Evolutionary conservation across 2,888 invertebrate genomes (phyloP).

Genomic region (Cheilosia soror): DNA sequence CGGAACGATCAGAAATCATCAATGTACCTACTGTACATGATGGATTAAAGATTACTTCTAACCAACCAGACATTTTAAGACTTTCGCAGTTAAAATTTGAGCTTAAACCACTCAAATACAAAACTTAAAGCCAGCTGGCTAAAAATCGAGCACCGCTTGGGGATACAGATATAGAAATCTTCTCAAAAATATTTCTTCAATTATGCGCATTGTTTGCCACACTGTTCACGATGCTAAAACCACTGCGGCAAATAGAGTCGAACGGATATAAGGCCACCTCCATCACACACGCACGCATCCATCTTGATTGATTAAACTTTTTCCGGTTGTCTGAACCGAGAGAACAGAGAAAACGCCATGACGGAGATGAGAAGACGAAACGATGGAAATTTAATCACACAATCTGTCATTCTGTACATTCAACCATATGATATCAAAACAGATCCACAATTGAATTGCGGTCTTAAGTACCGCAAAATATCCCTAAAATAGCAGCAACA

Average conservation of each 20-base stretch:
- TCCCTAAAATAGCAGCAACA: slow-evolving; percentile 1
- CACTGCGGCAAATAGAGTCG: slow-evolving; percentile 1
- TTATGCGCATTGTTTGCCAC: slow-evolving; percentile 1
- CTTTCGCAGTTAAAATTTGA: too few relatives aligned
- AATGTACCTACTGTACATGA: too few relatives aligned
- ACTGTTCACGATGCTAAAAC: slow-evolving; percentile 17
- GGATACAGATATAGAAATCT: neutral
- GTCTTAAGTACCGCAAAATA: slow-evolving; percentile 39
- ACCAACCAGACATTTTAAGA: too few relatives aligned
- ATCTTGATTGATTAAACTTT: slow-evolving; percentile 70
- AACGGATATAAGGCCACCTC: slow-evolving; percentile 10
- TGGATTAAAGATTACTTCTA: too few relatives aligned
- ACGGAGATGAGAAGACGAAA: slow-evolving; percentile 19
- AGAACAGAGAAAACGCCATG: slow-evolving; percentile 37
- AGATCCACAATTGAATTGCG: slow-evolving; percentile 64
- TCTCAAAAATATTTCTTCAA: neutral
- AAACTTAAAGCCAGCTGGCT: too few relatives aligned
- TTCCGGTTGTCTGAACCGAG: slow-evolving; percentile 61
- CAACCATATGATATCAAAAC: slow-evolving; percentile 60
- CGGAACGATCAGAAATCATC: too few relatives aligned
- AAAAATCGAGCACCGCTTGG: too few relatives aligned
- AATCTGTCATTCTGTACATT: slow-evolving; percentile 68
- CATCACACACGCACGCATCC: slow-evolving; percentile 46
- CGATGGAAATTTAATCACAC: slow-evolving; percentile 62
- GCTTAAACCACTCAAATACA: too few relatives aligned